A percentile compares a stretch with the other conserved stretches of the same genome.
Conservation (phyloP, 2,113 vertebrate genomes). For the Neofelis nebulosa region DNA sequence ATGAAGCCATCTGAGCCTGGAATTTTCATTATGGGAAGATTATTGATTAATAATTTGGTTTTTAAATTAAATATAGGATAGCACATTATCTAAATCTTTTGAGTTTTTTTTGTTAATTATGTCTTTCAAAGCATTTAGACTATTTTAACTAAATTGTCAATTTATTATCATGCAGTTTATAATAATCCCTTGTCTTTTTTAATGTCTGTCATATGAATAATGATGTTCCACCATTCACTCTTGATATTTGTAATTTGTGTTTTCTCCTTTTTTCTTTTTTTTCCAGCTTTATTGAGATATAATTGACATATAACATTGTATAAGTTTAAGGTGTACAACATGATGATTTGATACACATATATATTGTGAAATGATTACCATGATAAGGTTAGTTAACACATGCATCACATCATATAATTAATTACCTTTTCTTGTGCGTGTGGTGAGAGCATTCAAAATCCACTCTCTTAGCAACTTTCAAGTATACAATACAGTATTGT, state of each 20-base stretch:
- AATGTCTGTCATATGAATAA: background rate
- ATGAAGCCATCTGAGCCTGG: background rate
- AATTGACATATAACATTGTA: slow-evolving; percentile 36
- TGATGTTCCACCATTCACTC: slow-evolving; percentile 4
- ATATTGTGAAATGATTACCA: background rate
- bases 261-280: slow-evolving; percentile 37
- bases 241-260: slow-evolving; percentile 30
- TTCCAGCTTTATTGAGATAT: background rate
- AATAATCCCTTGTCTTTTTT: background rate
- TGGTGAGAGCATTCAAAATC: background rate
- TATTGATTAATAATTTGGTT: background rate
- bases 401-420: slow-evolving; percentile 21
- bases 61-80: background rate
- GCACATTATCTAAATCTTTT: background rate
- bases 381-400: slow-evolving; percentile 26
- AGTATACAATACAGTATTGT: background rate
- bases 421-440: background rate
- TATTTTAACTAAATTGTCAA: background rate
- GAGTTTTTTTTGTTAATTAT: background rate
- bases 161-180: background rate
- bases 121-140: background rate
- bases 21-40: slow-evolving; percentile 10
- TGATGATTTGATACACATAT: slow-evolving; percentile 12
- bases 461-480: background rate
- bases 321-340: slow-evolving; percentile 31